Conservation (phyloP, 1,140 invertebrate genomes). For the Cherax destructor region DNA sequence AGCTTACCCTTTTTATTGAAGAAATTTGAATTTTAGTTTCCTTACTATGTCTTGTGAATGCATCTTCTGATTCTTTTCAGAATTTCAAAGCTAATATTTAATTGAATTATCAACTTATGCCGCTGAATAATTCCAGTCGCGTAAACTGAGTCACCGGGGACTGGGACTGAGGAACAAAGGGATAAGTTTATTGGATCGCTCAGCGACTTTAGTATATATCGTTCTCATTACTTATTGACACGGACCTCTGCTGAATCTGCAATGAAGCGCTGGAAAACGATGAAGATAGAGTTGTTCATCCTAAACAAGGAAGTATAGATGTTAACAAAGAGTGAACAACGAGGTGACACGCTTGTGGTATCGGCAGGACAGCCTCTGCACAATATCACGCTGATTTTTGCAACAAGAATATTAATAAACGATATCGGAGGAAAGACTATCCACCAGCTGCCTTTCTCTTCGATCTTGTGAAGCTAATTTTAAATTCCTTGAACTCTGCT, state of each 20-base stretch:
- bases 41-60: too few relatives aligned
- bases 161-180: too few relatives aligned
- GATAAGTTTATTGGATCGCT: too few relatives aligned
- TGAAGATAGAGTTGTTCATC: neutral
- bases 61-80: too few relatives aligned
- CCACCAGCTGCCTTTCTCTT: neutral
- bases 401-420: neutral
- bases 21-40: too few relatives aligned
- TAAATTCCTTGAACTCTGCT: neutral
- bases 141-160: too few relatives aligned
- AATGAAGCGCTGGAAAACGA: neutral
- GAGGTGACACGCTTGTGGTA: neutral
- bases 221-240: too few relatives aligned
- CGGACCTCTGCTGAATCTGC: neutral
- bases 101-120: too few relatives aligned
- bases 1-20: too few relatives aligned
- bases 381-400: neutral
- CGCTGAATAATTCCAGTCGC: too few relatives aligned
- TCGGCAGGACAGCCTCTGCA: neutral
- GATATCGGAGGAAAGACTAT: neutral
- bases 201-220: too few relatives aligned
- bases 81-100: too few relatives aligned
- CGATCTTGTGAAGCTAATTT: constrained; percentile 9
- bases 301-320: neutral
- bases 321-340: neutral